These are phyloP conservation scores for Acanthis flammea DNA, from an alignment of 2,797 vertebrate genomes.

Conservation along the genomic window DNA sequence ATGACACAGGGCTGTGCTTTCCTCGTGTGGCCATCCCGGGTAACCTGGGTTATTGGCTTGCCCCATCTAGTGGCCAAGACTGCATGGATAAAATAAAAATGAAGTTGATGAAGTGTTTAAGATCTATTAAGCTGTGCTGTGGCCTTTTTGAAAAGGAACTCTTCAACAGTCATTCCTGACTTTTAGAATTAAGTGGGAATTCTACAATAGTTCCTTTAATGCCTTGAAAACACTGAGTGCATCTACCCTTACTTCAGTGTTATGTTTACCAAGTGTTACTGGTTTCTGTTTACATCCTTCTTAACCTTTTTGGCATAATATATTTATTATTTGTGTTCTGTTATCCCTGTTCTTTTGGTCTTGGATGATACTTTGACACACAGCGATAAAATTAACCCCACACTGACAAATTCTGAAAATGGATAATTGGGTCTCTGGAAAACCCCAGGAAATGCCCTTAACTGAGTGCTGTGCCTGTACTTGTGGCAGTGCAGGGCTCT, in stretches of 20 bases:
- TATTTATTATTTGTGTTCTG: neutral
- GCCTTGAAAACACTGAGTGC: neutral
- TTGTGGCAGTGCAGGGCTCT: neutral
- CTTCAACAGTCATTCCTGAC: neutral
- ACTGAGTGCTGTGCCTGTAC: neutral
- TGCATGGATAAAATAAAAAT: neutral
- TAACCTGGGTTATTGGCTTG: neutral
- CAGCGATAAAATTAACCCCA: neutral
- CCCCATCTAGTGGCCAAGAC: slow-evolving; percentile 56
- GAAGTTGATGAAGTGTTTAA: neutral
- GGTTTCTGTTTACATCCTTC: neutral
- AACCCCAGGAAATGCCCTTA: neutral
- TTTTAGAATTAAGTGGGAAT: neutral
- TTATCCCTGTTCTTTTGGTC: neutral
- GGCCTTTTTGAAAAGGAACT: neutral
- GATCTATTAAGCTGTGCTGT: neutral
- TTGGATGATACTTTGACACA: neutral
- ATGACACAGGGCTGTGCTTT: neutral
- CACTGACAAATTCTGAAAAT: neutral
- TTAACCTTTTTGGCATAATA: neutral
- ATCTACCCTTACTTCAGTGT: neutral
- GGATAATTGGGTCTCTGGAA: neutral
- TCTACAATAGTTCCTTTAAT: neutral
- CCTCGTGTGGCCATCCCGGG: accelerated
- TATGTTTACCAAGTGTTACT: neutral